Percentiles rank a stretch among this genome's conserved stretches.
Evolutionary conservation across 53 echinoderm and acorn worm genomes (phyloP).

Genomic region (Pentamera pediparva): DNA sequence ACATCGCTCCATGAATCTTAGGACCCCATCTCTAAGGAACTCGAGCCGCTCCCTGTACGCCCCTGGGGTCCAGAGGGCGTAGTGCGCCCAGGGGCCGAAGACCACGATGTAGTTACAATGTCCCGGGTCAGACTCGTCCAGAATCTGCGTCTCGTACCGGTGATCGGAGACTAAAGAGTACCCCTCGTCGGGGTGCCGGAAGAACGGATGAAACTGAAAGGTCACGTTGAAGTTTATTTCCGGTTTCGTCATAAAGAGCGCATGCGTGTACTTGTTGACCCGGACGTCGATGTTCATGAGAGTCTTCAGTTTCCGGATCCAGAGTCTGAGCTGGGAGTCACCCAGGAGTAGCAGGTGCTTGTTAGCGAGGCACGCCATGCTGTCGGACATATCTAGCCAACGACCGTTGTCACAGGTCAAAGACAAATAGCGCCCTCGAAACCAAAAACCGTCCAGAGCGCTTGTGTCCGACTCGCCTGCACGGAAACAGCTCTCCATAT

Average conservation of each 20-base stretch:
- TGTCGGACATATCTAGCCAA: background rate
- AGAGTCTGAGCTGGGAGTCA: conserved; percentile 53
- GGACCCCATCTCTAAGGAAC: conserved; percentile 28
- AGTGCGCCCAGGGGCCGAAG: conserved; percentile 64
- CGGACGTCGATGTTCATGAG: conserved; percentile 5
- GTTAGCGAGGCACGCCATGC: conserved; percentile 22
- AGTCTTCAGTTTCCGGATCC: conserved; percentile 9
- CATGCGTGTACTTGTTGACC: background rate
- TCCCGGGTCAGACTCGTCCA: conserved; percentile 23
- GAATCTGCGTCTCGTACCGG: conserved; percentile 39
- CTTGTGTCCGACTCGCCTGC: conserved; percentile 16
- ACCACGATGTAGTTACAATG: conserved; percentile 51
- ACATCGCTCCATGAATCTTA: conserved; percentile 29
- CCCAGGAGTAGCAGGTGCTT: conserved; percentile 40
- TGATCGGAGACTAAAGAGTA: conserved; percentile 22
- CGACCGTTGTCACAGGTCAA: conserved; percentile 42
- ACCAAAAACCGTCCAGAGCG: conserved; percentile 61
- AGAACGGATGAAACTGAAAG: conserved; percentile 40
- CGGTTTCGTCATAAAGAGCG: background rate
- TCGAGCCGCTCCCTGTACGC: conserved; percentile 40
- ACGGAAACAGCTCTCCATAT: background rate
- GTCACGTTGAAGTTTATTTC: conserved; percentile 18
- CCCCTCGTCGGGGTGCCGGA: conserved; percentile 32
- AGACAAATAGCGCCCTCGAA: conserved; percentile 39
- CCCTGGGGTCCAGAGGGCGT: conserved; percentile 41